phyloP scores from a whole-genome alignment of 2,888 invertebrate genomes.

The Melipona beecheii region DNA sequence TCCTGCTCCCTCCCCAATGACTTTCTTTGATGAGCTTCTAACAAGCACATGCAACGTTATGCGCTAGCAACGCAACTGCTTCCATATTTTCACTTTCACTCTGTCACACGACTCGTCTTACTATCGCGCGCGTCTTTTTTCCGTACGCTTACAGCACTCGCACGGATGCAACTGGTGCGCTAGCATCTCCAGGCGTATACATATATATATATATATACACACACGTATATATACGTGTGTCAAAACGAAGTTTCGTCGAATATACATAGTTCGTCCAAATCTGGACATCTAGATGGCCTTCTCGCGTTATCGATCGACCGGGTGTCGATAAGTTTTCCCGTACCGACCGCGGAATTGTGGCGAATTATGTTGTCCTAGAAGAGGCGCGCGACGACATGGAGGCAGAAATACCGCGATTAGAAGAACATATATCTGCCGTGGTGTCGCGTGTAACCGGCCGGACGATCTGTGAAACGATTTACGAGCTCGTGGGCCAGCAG shows the following conservation, averaged over 20 bases:
- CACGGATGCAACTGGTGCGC: slow-evolving; percentile 41
- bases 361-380: slow-evolving; percentile 50
- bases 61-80: neutral
- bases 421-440: slow-evolving; percentile 34
- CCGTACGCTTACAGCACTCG: neutral
- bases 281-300: slow-evolving; percentile 24
- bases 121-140: neutral
- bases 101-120: neutral
- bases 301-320: slow-evolving; percentile 53
- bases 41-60: slow-evolving; percentile 1
- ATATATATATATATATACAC: neutral
- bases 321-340: slow-evolving; percentile 49
- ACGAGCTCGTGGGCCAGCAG: slow-evolving; percentile 27
- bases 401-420: slow-evolving; percentile 54
- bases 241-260: slow-evolving; percentile 12
- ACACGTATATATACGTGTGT: no score
- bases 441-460: slow-evolving; percentile 40
- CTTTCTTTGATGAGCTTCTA: slow-evolving; percentile 34
- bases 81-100: neutral
- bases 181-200: neutral
- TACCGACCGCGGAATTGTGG: slow-evolving; percentile 40
- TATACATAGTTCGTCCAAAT: slow-evolving; percentile 9
- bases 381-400: slow-evolving; percentile 21
- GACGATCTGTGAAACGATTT: slow-evolving; percentile 58
- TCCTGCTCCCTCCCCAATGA: neutral